Base-by-base conservation (phyloP, 2,797 vertebrate species). In the Novumbra hubbsi region DNA sequence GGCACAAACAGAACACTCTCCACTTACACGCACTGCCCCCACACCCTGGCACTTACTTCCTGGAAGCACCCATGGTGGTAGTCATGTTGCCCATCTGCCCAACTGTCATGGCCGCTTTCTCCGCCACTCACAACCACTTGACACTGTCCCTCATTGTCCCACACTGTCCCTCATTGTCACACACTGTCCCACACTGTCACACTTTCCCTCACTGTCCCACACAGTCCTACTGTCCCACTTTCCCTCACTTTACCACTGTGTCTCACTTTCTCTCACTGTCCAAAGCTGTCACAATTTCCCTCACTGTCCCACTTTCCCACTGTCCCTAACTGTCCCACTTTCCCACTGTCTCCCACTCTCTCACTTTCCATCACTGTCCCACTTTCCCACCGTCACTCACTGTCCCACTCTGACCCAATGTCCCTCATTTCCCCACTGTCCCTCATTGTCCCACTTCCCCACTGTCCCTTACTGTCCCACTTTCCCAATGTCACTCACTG, bases 51-150 rank as follows among this genome's bases (percentile, higher is more conserved):
- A 62, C 34, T 17, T 16, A 62, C 52, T 6, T 24, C 7, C 55
- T 49, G 41, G 21, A 21, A 34, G 62, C 16, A 6, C 17, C 38
- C 60, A 64, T 49, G 57, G 41, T 72, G 72, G 50, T 49, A 32
- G 72, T 63, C 45, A 66, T 73, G 28, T 45, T 73, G 62, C 50
- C 72, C 21, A 28, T 67, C 45, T 45, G n/a, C 60, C 32, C 57
- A 27, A 5, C 71, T 27, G 3, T 48, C 16, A 30, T 48, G 41
- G 24, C 41, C 67, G 14, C 9, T 8, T 15, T 48, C 45, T 49
- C 38, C 19, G 32, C 14, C 17, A 62, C 66, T 32, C 32, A 75
- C 24, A 70, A 41, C 32, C 21, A n/a, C 15, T 32, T 30, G n/a
- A 9, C 55, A 60, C 55, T 60, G n/a, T 24, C 55, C 55, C 14